These are phyloP conservation scores for Caenorhabditis remanei DNA, from an alignment of 1,140 invertebrate species.

Conservation along the genomic window DNA sequence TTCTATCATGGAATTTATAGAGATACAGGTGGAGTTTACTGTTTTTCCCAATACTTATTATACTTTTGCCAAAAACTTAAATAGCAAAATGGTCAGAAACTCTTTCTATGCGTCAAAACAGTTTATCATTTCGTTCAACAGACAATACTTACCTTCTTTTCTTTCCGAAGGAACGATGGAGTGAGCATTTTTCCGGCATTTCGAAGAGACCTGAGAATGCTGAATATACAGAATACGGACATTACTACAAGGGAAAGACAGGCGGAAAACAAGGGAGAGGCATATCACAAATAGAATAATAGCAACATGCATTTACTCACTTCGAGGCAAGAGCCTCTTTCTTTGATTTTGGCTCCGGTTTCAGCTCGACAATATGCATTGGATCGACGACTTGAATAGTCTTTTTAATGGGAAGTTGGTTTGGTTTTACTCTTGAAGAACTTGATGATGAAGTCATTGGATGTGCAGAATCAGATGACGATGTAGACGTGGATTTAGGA, in stretches of 20 bases:
- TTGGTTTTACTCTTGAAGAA: slow-evolving; percentile 16
- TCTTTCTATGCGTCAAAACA: not conserved
- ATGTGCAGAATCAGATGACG: slow-evolving; percentile 19
- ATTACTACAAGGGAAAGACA: slow-evolving; percentile 50
- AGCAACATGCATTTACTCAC: not conserved
- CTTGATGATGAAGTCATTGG: slow-evolving; percentile 29
- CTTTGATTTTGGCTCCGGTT: slow-evolving; percentile 23
- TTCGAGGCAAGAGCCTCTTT: slow-evolving; percentile 37
- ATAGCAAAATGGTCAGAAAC: too few species aligned
- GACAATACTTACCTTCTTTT: slow-evolving; percentile 28
- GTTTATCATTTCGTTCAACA: not conserved
- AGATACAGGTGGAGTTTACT: too few species aligned
- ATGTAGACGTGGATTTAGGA: slow-evolving; percentile 18
- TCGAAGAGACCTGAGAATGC: slow-evolving; percentile 54
- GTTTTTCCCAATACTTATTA: too few species aligned
- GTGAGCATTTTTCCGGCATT: slow-evolving; percentile 54
- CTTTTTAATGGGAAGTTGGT: slow-evolving; percentile 42
- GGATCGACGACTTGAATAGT: slow-evolving; percentile 33
- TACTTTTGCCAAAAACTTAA: too few species aligned
- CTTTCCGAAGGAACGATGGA: slow-evolving; percentile 43
- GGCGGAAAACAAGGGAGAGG: not conserved
- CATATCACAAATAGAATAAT: not conserved
- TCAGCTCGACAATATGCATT: slow-evolving; percentile 49
- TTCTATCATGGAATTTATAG: too few species aligned
- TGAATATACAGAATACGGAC: slow-evolving; percentile 57